A percentile compares a stretch with the other conserved stretches of the same genome.
phyloP scores from a whole-genome alignment of 1,140 invertebrate species.

The Spodoptera frugiperda region DNA sequence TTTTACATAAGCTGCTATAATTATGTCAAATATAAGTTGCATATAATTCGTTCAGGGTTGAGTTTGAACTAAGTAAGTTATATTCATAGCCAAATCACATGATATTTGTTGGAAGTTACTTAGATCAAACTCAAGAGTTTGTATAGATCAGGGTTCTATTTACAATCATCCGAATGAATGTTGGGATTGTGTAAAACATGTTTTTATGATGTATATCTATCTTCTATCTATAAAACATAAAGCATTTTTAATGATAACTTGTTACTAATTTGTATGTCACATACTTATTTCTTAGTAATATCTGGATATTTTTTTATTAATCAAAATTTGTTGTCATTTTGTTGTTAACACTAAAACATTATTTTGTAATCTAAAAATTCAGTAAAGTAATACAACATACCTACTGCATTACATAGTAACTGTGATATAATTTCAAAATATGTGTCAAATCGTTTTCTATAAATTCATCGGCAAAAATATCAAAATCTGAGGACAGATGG shows the following conservation, averaged over 20 bases:
- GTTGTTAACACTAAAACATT: conserved; percentile 2
- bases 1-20: conserved; percentile 30
- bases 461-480: background rate
- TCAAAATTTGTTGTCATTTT: conserved; percentile 24
- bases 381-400: conserved; percentile 7
- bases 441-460: background rate
- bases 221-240: conserved; percentile 14
- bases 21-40: background rate
- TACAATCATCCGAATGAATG: background rate
- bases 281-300: background rate
- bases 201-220: conserved; percentile 18
- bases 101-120: background rate
- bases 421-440: background rate
- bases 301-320: background rate
- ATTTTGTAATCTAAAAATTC: background rate
- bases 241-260: background rate
- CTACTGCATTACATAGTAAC: background rate
- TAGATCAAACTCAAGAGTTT: conserved; percentile 18
- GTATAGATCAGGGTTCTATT: conserved; percentile 24
- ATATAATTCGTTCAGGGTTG: background rate
- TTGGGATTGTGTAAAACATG: conserved; percentile 21
- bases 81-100: background rate
- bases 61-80: conserved; percentile 23
- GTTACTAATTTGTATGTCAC: conserved; percentile 9
- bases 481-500: conserved; percentile 35